phyloP scores from a whole-genome alignment of 92 coral and sea anemone genomes.

The Porites divaricata region DNA sequence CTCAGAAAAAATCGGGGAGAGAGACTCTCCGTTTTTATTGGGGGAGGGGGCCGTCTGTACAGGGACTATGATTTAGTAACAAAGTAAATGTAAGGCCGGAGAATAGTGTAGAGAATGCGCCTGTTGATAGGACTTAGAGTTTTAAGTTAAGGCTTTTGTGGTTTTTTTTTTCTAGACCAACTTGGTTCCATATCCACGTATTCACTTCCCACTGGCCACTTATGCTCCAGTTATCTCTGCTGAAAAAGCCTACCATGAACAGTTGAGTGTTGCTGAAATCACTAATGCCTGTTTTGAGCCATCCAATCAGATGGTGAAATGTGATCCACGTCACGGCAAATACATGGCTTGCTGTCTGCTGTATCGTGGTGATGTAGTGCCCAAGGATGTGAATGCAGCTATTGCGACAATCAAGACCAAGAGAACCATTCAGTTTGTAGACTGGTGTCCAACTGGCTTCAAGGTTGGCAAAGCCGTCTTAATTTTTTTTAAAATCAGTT shows the following conservation, averaged over 20 bases:
- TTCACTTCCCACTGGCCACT: slow-evolving; percentile 89
- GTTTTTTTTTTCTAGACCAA: slow-evolving; percentile 60
- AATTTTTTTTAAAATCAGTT: too few species aligned
- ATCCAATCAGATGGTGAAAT: slow-evolving; percentile 87
- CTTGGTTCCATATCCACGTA: slow-evolving; percentile 89
- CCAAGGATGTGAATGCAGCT: slow-evolving; percentile 89
- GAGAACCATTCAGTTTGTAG: slow-evolving; percentile 86
- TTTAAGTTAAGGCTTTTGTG: too few species aligned
- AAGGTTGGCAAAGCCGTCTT: slow-evolving; percentile 43
- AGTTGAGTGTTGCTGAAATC: slow-evolving; percentile 76
- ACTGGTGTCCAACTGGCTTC: slow-evolving; percentile 90
- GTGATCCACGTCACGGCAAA: slow-evolving; percentile 90
- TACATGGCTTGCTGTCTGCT: slow-evolving; percentile 87
- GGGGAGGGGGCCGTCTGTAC: too few species aligned
- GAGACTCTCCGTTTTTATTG: too few species aligned
- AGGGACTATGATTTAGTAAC: too few species aligned
- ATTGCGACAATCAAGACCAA: slow-evolving; percentile 85
- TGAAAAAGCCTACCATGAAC: slow-evolving; percentile 84
- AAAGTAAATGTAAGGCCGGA: too few species aligned
- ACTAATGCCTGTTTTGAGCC: slow-evolving; percentile 85
- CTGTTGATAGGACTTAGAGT: too few species aligned
- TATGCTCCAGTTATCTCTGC: slow-evolving; percentile 86
- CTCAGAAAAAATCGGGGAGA: too few species aligned
- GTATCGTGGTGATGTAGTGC: slow-evolving; percentile 89
- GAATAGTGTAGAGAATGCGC: too few species aligned